These are phyloP conservation scores for Cathartes aura DNA, from an alignment of 2,113 vertebrate genomes.

Conservation along the genomic window DNA sequence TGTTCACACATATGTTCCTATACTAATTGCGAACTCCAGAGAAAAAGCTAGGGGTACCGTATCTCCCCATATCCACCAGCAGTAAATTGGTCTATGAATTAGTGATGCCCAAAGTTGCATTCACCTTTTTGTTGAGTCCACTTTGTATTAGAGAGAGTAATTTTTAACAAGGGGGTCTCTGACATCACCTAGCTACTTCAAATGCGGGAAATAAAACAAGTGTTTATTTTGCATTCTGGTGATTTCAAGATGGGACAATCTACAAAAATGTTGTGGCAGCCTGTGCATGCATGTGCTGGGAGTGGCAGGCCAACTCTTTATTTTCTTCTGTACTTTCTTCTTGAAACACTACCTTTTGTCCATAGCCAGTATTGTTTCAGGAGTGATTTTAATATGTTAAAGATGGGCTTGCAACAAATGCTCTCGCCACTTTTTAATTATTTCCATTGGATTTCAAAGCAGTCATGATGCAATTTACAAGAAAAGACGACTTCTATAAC, in stretches of 20 bases:
- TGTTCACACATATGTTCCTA: neutral
- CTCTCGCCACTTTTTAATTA: constrained; percentile 56
- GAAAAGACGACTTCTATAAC: constrained; percentile 8
- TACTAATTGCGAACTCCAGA: neutral
- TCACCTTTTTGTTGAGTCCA: neutral
- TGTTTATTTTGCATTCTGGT: neutral
- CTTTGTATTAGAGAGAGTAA: neutral
- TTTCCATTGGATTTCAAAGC: constrained; percentile 57
- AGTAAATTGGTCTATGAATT: neutral
- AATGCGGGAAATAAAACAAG: neutral
- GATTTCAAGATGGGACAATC: neutral
- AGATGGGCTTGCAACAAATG: constrained; percentile 61
- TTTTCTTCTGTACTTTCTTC: constrained; percentile 52
- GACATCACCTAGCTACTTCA: neutral
- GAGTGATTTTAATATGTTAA: constrained; percentile 64
- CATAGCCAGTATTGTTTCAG: constrained; percentile 67
- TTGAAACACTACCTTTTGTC: constrained; percentile 57
- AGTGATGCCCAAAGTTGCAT: neutral
- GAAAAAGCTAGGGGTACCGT: neutral
- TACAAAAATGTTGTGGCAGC: constrained; percentile 17
- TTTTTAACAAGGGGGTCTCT: neutral
- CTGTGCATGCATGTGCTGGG: constrained; percentile 11
- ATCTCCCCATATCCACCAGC: neutral
- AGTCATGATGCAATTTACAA: constrained; percentile 47
- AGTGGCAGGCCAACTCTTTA: constrained; percentile 29